Evolutionary conservation across 2,797 vertebrate species (phyloP).

Genomic region (Cuculus canorus): DNA sequence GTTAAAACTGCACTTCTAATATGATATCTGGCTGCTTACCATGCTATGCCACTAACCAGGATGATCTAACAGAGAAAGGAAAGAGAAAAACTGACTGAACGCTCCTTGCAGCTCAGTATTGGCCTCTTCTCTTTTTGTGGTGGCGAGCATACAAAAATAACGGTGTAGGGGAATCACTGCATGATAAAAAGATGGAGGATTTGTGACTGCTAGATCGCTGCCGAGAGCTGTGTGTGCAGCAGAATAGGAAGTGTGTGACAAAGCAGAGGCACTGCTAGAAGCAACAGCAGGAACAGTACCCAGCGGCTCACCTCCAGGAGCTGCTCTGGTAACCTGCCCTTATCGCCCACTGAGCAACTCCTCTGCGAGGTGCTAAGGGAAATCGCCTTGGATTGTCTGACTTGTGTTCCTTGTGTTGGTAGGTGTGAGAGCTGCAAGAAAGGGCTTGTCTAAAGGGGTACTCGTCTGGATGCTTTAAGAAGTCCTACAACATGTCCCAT

Average conservation of each 20-base stretch:
- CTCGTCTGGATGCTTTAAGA: background rate
- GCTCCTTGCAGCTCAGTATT: background rate
- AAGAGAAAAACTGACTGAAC: background rate
- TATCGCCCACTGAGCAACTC: background rate
- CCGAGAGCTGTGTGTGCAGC: background rate
- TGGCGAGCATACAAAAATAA: background rate
- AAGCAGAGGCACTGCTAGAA: background rate
- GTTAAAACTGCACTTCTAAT: slow-evolving; percentile 14
- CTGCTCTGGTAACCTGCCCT: background rate
- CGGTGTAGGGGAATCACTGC: background rate
- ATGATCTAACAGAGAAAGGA: background rate
- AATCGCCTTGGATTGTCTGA: background rate
- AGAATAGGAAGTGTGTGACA: background rate
- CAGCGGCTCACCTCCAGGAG: background rate
- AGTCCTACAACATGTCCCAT: background rate
- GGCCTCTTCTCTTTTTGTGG: background rate
- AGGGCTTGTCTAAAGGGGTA: background rate
- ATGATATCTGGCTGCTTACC: background rate
- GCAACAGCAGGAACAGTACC: background rate
- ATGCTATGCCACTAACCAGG: background rate
- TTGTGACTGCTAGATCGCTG: background rate
- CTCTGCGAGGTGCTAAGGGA: background rate
- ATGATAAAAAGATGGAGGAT: background rate
- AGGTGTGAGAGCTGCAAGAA: background rate
- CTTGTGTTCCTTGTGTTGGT: background rate